Evolutionary conservation across 2,888 invertebrate genomes (phyloP).

Genomic region (Chalcosyrphus nemorum): DNA sequence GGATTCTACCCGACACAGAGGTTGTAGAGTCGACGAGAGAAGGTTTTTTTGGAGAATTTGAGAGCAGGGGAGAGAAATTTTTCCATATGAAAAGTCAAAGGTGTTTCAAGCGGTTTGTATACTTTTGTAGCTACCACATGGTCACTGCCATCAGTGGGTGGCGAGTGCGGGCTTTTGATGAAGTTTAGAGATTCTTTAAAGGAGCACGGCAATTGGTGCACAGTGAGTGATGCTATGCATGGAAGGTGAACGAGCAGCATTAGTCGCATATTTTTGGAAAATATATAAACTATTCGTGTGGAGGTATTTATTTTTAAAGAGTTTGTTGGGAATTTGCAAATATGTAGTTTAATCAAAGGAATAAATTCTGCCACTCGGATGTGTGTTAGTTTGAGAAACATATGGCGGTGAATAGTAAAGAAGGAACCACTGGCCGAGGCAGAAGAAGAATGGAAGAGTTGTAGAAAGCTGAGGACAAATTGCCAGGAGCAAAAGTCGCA

Average conservation of each 20-base stretch:
- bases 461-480: too few species aligned
- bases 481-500: too few species aligned
- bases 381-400: too few species aligned
- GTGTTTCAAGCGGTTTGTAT: slow-evolving; percentile 57
- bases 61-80: slow-evolving; percentile 12
- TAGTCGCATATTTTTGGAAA: neutral
- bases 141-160: slow-evolving; percentile 12
- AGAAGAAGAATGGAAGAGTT: too few species aligned
- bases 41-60: slow-evolving; percentile 15
- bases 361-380: too few species aligned
- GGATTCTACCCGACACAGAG: neutral
- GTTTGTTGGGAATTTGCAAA: too few species aligned
- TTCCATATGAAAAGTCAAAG: slow-evolving; percentile 65
- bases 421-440: too few species aligned
- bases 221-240: neutral
- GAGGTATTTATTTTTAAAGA: too few species aligned
- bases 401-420: too few species aligned
- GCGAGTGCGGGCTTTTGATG: slow-evolving; percentile 41
- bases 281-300: too few species aligned
- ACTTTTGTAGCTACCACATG: slow-evolving; percentile 34
- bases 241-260: neutral
- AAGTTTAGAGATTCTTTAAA: slow-evolving; percentile 27
- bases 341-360: too few species aligned
- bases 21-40: slow-evolving; percentile 4
- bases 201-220: neutral